Conservation (phyloP, 2,797 vertebrate genomes). For the Ctenochaetus hawaiiensis region DNA sequence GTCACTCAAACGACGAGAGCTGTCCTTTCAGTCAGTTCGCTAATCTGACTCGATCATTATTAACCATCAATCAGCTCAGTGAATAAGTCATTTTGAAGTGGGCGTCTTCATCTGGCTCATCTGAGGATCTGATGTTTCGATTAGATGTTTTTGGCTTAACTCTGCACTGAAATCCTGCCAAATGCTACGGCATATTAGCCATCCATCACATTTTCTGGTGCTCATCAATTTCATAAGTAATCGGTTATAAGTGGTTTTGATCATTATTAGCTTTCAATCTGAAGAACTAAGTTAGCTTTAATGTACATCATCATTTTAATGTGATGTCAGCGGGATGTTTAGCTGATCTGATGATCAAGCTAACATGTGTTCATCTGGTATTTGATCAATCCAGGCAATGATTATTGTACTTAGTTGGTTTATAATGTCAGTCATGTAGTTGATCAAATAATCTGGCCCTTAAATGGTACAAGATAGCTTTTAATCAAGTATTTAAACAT, state of each 20-base stretch:
- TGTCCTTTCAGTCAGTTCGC: slow-evolving; percentile 36
- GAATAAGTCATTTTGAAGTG: slow-evolving; percentile 31
- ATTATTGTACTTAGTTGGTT: slow-evolving; percentile 25
- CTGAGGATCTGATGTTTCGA: slow-evolving; percentile 47
- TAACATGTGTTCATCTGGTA: slow-evolving; percentile 19
- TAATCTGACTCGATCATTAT: slow-evolving; percentile 66
- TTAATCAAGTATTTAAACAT: slow-evolving; percentile 29
- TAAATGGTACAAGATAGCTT: slow-evolving; percentile 25
- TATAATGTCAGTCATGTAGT: slow-evolving; percentile 10
- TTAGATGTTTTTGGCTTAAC: slow-evolving; percentile 41
- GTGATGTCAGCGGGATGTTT: slow-evolving; percentile 21
- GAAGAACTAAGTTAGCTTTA: not conserved
- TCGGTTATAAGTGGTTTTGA: slow-evolving; percentile 31
- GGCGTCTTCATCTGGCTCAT: slow-evolving; percentile 38
- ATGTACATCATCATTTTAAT: slow-evolving; percentile 33
- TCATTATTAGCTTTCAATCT: slow-evolving; percentile 62
- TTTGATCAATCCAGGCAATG: slow-evolving; percentile 31
- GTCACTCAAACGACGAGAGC: slow-evolving; percentile 30
- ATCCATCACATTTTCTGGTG: slow-evolving; percentile 42
- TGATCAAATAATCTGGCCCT: slow-evolving; percentile 15
- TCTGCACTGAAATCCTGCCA: slow-evolving; percentile 15
- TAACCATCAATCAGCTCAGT: slow-evolving; percentile 46
- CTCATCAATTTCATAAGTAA: slow-evolving; percentile 10
- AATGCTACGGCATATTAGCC: slow-evolving; percentile 18
- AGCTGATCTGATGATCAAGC: slow-evolving; percentile 23